Evolutionary conservation across 1,140 invertebrate species (phyloP).

Genomic region (Diachasmimorpha longicaudata): DNA sequence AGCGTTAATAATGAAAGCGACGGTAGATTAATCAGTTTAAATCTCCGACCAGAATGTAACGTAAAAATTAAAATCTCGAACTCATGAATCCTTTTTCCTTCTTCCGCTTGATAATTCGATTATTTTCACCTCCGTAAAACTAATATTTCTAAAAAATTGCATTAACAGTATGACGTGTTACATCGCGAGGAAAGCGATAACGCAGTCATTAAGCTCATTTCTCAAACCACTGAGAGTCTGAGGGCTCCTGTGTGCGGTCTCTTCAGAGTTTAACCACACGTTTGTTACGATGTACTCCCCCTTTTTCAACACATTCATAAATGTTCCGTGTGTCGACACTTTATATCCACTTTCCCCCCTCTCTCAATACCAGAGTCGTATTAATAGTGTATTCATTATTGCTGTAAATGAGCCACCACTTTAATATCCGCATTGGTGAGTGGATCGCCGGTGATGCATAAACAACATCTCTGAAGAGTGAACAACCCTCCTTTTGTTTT

Average conservation of each 20-base stretch:
- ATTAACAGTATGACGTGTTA: slow-evolving; percentile 46
- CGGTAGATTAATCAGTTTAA: too few species aligned
- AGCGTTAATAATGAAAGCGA: too few species aligned
- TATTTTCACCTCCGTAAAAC: slow-evolving; percentile 1
- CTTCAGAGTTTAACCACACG: not conserved
- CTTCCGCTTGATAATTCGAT: not conserved
- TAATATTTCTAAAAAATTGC: not conserved
- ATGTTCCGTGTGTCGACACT: not conserved
- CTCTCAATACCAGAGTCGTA: slow-evolving; percentile 30
- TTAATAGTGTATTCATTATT: slow-evolving; percentile 61
- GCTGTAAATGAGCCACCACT: slow-evolving; percentile 59
- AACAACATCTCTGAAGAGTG: not conserved
- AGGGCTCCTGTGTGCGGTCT: not conserved
- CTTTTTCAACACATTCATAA: not conserved
- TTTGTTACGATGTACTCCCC: not conserved
- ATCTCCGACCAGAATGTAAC: too few species aligned
- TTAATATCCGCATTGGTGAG: slow-evolving; percentile 57
- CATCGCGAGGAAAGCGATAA: slow-evolving; percentile 63
- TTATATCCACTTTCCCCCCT: not conserved
- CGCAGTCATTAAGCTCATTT: slow-evolving; percentile 53
- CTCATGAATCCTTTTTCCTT: not conserved
- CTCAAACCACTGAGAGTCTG: not conserved
- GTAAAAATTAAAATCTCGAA: not conserved
- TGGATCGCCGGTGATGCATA: not conserved
- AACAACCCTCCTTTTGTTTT: not conserved